These are phyloP conservation scores for Epistrophe eligans DNA, from an alignment of 2,888 invertebrate genomes.

Conservation along the genomic window DNA sequence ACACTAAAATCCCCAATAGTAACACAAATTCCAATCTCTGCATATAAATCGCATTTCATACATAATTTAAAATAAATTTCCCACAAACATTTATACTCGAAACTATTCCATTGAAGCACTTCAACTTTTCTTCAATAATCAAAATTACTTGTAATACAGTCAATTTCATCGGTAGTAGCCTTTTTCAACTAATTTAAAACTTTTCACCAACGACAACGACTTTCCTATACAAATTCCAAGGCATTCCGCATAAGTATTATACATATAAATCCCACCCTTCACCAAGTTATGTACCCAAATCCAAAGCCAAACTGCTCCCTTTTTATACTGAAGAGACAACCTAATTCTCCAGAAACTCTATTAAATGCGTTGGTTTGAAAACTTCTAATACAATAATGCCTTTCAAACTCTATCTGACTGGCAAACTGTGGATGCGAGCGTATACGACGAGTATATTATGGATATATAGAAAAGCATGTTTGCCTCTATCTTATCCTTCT, in stretches of 20 bases:
- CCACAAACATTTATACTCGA: not conserved
- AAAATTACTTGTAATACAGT: constrained; percentile 23
- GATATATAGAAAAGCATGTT: constrained; percentile 22
- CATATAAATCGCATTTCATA: too few species aligned
- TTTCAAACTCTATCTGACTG: constrained; percentile 47
- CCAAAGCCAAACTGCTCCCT: constrained; percentile 6
- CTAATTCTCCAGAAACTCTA: constrained; percentile 36
- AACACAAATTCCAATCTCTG: too few species aligned
- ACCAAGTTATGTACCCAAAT: too few species aligned
- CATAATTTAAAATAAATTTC: too few species aligned
- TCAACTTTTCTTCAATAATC: constrained; percentile 11
- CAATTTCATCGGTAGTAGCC: constrained; percentile 28
- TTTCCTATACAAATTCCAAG: not conserved
- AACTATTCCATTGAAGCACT: not conserved
- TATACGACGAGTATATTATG: not conserved
- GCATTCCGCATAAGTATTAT: constrained; percentile 19
- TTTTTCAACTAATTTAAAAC: constrained; percentile 32
- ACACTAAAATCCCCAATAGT: too few species aligned
- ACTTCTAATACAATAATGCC: constrained; percentile 36
- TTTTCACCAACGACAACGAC: not conserved
- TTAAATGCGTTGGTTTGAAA: constrained; percentile 61
- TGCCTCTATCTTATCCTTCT: constrained; percentile 42
- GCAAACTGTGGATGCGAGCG: constrained; percentile 17
- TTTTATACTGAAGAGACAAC: not conserved
- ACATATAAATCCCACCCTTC: not conserved